Conservation (phyloP, 2,888 invertebrate species). For the Beris chalybata region DNA sequence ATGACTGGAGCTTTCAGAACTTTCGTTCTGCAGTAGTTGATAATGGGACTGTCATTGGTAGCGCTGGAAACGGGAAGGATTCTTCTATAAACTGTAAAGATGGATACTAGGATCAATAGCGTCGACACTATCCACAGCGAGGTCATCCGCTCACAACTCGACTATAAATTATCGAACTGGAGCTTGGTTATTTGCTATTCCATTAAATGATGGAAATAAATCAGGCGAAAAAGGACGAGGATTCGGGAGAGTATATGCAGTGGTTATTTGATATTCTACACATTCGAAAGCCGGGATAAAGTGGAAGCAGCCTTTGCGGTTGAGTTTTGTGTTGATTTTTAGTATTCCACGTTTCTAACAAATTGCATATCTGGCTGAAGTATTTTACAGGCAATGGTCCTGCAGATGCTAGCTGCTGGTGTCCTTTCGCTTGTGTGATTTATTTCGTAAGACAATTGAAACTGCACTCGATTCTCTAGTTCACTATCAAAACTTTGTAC, state of each 20-base stretch:
- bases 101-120: too few relatives aligned
- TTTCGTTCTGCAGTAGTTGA: background rate
- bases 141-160: background rate
- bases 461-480: too few relatives aligned
- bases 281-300: conserved; percentile 18
- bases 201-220: conserved; percentile 32
- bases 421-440: too few relatives aligned
- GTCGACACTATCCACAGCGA: too few relatives aligned
- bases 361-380: conserved; percentile 11
- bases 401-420: too few relatives aligned
- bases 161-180: conserved; percentile 17
- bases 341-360: conserved; percentile 13
- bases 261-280: conserved; percentile 30
- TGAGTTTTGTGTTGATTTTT: conserved; percentile 10
- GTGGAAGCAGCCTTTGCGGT: conserved; percentile 12
- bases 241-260: background rate
- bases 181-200: conserved; percentile 19
- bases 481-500: too few relatives aligned
- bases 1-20: too few relatives aligned
- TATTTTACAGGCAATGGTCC: background rate
- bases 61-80: background rate
- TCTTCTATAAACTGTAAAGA: background rate
- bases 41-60: conserved; percentile 9
- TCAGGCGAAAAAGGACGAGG: conserved; percentile 14
- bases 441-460: too few relatives aligned